phyloP scores from a whole-genome alignment of 2,888 invertebrate species.

The Cheiracanthium punctorium region DNA sequence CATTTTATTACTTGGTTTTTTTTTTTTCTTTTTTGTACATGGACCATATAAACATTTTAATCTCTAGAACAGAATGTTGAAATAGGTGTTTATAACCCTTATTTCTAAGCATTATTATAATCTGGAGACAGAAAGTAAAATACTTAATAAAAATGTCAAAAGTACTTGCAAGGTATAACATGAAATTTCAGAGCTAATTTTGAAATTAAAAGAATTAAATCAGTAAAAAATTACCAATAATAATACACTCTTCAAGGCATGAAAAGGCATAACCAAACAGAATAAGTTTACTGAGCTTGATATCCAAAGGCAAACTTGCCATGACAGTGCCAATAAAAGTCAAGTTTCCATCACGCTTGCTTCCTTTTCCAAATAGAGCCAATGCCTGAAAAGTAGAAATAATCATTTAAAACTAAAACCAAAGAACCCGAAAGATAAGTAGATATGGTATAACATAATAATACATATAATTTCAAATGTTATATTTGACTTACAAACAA shows the following conservation, averaged over 20 bases:
- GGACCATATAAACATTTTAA: too few species aligned
- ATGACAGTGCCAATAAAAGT: constrained; percentile 90
- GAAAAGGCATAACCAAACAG: constrained; percentile 90
- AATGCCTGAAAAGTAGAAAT: constrained; percentile 81
- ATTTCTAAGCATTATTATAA: too few species aligned
- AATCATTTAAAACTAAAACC: background rate
- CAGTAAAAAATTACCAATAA: constrained; percentile 83
- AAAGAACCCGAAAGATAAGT: background rate
- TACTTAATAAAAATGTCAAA: too few species aligned
- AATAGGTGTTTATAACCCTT: too few species aligned
- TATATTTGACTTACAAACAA: constrained; percentile 21
- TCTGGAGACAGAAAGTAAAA: too few species aligned
- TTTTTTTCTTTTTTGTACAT: too few species aligned
- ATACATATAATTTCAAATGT: constrained; percentile 30
- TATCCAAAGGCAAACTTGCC: constrained; percentile 88
- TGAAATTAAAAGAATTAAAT: too few species aligned
- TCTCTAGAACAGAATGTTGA: too few species aligned
- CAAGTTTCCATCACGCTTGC: constrained; percentile 85
- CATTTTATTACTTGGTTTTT: too few species aligned
- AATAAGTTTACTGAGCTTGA: constrained; percentile 88
- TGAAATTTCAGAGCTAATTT: too few species aligned
- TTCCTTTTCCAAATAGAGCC: constrained; percentile 79
- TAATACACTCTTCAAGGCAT: constrained; percentile 87
- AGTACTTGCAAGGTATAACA: too few species aligned
- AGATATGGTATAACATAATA: background rate